Base-by-base conservation (phyloP, 2,888 invertebrate genomes). In the Andrena marginata region DNA sequence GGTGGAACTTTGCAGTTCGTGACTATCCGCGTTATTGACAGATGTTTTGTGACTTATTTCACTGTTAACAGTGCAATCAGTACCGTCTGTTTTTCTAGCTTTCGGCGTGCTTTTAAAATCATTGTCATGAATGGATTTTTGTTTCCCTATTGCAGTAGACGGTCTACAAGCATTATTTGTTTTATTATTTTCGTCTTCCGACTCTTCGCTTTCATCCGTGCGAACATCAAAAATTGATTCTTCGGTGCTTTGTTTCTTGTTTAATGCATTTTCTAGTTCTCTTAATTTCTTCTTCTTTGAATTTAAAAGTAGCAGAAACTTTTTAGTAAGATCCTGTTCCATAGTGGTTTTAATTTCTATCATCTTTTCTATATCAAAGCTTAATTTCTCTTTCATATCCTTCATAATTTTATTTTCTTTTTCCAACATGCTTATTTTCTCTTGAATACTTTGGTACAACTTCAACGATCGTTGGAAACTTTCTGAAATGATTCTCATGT, bases 211-310 rank as follows among this genome's bases (percentile, higher is more conserved):
- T 26, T 79, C 76, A 31, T 79, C 80, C 5, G 80, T 80, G 29
- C 23, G 16, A 16, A 6, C 79, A 51, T 79, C 48, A 31, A 73
- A 80, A 51, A 68, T 6, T 7, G 59, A 73, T 35, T 51, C 31
- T 49, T n/a, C 13, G n/a, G 6, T 16, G 23, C 5, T 56, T 31
- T 59, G 23, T 4, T 73, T 56, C 33, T 65, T 23, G 16, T 86
- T 74, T n/a, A 89, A n/a, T 42, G 51, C 51, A 16, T 77, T 62
- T 48, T 87, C 69, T n/a, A 92, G 79, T 59, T 90, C 83, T 42
- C 88, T 78, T 23, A 91, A 89, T 54, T 79, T 91, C 68, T 72
- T 67, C 63, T 93, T 93, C 23, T 92, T 93, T 20, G 89, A 59
- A 76, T 93, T 92, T 20, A 93, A 23, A 29, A 92, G 1, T 13